Conservation (phyloP, 2,797 vertebrate species). For the Siniperca obscura region DNA sequence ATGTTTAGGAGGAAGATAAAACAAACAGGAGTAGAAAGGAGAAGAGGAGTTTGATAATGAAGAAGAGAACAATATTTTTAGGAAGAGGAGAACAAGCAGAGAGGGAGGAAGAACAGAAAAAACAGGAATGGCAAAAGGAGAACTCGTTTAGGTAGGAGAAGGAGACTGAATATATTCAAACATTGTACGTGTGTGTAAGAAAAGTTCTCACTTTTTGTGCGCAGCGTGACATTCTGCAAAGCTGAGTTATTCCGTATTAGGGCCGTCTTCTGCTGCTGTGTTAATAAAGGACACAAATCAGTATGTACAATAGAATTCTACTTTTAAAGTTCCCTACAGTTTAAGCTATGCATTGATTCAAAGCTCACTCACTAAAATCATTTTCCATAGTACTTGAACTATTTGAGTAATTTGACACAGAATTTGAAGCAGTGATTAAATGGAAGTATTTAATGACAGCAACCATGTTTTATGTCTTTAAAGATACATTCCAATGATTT, state of each 20-base stretch:
- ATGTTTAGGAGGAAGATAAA: background rate
- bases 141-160: background rate
- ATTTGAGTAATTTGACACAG: too few species aligned
- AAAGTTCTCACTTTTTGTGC: slow-evolving; percentile 88
- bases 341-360: background rate
- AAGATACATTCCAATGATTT: too few species aligned
- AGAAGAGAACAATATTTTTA: background rate
- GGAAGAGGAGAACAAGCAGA: background rate
- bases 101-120: background rate
- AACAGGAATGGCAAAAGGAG: background rate
- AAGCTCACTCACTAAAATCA: background rate
- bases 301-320: background rate
- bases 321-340: background rate
- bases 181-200: background rate
- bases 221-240: slow-evolving; percentile 88
- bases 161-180: background rate
- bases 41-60: background rate
- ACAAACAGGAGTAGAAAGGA: background rate
- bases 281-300: slow-evolving; percentile 20
- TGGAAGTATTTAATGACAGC: too few species aligned
- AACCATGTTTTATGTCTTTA: too few species aligned
- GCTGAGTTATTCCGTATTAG: slow-evolving; percentile 89
- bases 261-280: slow-evolving; percentile 91
- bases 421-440: too few species aligned
- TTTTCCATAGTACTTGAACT: background rate